phyloP scores from a whole-genome alignment of 2,113 vertebrate species.

The Pica pica region DNA sequence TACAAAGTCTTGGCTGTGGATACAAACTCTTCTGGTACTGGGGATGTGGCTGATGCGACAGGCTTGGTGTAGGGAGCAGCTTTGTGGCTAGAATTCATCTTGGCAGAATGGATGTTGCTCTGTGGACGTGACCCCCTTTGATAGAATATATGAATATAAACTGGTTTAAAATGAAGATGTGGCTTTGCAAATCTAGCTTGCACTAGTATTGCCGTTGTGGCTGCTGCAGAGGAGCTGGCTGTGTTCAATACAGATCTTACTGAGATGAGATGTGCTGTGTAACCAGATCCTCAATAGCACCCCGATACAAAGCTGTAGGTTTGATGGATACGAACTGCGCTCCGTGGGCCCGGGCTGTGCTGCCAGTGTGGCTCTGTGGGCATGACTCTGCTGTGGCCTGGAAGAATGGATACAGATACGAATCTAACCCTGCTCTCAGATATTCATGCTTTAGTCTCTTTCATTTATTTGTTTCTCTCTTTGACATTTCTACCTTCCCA shows the following conservation, averaged over 20 bases:
- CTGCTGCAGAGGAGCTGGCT: not conserved
- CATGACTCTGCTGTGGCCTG: not conserved
- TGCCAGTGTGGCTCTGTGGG: not conserved
- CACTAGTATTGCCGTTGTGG: not conserved
- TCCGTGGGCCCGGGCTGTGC: not conserved
- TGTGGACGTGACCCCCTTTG: not conserved
- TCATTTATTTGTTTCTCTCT: not conserved
- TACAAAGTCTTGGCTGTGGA: conserved; percentile 32
- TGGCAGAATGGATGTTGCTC: not conserved
- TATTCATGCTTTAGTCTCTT: not conserved
- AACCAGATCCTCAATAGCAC: not conserved
- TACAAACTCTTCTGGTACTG: conserved; percentile 3
- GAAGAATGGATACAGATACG: not conserved
- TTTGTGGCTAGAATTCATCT: not conserved
- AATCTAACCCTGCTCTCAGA: not conserved
- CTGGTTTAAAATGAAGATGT: not conserved
- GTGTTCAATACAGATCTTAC: not conserved
- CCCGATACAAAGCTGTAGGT: not conserved
- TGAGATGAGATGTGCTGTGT: not conserved
- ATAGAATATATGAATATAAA: not conserved
- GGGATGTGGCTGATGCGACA: not conserved
- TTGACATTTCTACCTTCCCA: conserved; percentile 32
- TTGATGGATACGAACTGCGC: not conserved
- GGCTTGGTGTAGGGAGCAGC: not conserved
- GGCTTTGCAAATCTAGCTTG: conserved; percentile 4